phyloP scores from a whole-genome alignment of 2,113 vertebrate species.

The Gulo gulo region DNA sequence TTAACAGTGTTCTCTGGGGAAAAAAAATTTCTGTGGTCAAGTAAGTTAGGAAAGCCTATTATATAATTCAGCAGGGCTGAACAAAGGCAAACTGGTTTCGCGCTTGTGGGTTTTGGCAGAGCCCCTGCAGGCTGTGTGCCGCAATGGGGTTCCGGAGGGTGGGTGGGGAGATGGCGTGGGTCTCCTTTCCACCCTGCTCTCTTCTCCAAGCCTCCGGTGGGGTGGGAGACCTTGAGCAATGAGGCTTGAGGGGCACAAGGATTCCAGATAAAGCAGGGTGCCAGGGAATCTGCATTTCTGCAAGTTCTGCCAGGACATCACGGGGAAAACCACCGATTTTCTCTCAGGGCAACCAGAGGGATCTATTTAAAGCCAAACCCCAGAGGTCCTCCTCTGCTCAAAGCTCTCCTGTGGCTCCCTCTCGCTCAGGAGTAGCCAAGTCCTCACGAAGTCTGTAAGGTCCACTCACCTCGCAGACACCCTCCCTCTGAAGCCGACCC shows the following conservation, averaged over 20 bases:
- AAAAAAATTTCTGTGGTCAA: background rate
- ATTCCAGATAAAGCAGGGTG: background rate
- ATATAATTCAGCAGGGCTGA: background rate
- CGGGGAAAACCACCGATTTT: background rate
- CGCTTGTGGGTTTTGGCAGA: slow-evolving; percentile 21
- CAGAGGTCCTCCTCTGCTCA: background rate
- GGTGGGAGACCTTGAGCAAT: background rate
- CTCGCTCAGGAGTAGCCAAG: background rate
- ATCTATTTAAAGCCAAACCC: background rate
- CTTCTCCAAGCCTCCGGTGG: background rate
- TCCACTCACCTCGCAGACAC: background rate
- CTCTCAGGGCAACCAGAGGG: background rate
- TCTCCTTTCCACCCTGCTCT: background rate
- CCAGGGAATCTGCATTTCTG: background rate
- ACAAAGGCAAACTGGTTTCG: slow-evolving; percentile 13
- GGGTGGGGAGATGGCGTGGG: rapidly evolving
- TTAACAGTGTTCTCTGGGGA: background rate
- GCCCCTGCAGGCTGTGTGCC: background rate
- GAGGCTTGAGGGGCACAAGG: no score
- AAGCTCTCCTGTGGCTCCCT: background rate
- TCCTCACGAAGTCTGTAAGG: background rate
- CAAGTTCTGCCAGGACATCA: background rate
- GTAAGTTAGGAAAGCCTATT: background rate
- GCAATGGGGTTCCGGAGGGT: no score
- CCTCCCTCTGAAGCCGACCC: background rate